phyloP scores from a whole-genome alignment of 2,888 invertebrate genomes.

The Ennomos fuscantarius region DNA sequence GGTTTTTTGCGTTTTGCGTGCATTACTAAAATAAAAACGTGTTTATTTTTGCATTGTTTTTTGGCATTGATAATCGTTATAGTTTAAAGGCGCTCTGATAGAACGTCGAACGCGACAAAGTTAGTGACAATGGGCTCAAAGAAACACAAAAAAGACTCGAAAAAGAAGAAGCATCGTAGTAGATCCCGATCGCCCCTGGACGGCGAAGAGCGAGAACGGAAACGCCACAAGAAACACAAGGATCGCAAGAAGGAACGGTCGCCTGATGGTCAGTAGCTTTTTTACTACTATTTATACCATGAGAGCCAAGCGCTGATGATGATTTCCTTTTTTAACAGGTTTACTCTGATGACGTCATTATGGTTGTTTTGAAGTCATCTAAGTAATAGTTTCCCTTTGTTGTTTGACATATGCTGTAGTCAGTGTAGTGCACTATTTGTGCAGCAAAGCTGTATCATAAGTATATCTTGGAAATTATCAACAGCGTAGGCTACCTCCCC shows the following conservation, averaged over 20 bases:
- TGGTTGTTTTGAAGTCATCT: too few species aligned
- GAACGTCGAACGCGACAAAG: slow-evolving; percentile 2
- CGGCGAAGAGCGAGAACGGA: slow-evolving; percentile 83
- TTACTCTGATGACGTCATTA: slow-evolving; percentile 10
- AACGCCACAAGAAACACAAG: slow-evolving; percentile 84
- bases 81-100: too few species aligned
- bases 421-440: slow-evolving; percentile 2
- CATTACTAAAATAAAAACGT: too few species aligned
- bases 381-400: too few species aligned
- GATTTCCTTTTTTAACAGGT: slow-evolving; percentile 47
- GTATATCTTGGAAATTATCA: slow-evolving; percentile 52
- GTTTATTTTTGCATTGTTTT: too few species aligned
- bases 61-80: too few species aligned
- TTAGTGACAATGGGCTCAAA: slow-evolving; percentile 87
- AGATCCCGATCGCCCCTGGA: slow-evolving; percentile 85
- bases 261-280: slow-evolving; percentile 83
- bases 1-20: too few species aligned
- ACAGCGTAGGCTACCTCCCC: slow-evolving; percentile 54
- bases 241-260: slow-evolving; percentile 81
- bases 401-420: too few species aligned
- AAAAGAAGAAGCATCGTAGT: slow-evolving; percentile 88
- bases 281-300: slow-evolving; percentile 38
- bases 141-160: slow-evolving; percentile 88
- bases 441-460: neutral
- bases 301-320: slow-evolving; percentile 58